phyloP scores from a whole-genome alignment of 2,888 invertebrate species.

The Ceraclea dissimilis region DNA sequence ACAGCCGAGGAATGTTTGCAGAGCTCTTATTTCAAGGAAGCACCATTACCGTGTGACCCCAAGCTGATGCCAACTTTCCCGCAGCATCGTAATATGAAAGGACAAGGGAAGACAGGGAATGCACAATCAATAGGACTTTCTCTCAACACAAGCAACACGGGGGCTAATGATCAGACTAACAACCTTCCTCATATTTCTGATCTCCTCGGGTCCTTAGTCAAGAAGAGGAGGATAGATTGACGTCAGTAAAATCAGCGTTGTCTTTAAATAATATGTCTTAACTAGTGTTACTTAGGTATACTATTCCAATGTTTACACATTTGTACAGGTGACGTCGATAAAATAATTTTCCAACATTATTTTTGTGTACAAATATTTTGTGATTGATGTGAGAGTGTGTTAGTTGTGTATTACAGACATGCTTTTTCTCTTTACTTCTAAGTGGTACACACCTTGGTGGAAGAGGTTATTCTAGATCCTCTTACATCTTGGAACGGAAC shows the following conservation, averaged over 20 bases:
- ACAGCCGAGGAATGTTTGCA: slow-evolving; percentile 92
- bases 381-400: too few species aligned
- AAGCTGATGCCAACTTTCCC: slow-evolving; percentile 98
- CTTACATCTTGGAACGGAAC: too few species aligned
- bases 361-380: too few species aligned
- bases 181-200: slow-evolving; percentile 76
- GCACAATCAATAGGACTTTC: slow-evolving; percentile 42
- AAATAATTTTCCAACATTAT: too few species aligned
- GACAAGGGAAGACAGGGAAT: slow-evolving; percentile 36
- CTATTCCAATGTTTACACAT: too few species aligned
- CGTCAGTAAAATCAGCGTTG: not conserved
- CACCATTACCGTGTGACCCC: slow-evolving; percentile 91
- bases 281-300: too few species aligned
- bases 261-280: too few species aligned
- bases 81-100: slow-evolving; percentile 83
- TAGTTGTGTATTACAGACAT: too few species aligned
- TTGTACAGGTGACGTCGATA: too few species aligned
- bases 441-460: too few species aligned
- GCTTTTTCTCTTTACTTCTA: too few species aligned
- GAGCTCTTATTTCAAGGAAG: slow-evolving; percentile 93
- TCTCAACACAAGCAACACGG: slow-evolving; percentile 47
- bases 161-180: slow-evolving; percentile 63
- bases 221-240: slow-evolving; percentile 68
- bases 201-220: slow-evolving; percentile 71
- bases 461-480: too few species aligned